Percentiles rank a stretch among this genome's conserved stretches.
Conservation (phyloP, 2,113 vertebrate species). For the Heteronetta atricapilla region DNA sequence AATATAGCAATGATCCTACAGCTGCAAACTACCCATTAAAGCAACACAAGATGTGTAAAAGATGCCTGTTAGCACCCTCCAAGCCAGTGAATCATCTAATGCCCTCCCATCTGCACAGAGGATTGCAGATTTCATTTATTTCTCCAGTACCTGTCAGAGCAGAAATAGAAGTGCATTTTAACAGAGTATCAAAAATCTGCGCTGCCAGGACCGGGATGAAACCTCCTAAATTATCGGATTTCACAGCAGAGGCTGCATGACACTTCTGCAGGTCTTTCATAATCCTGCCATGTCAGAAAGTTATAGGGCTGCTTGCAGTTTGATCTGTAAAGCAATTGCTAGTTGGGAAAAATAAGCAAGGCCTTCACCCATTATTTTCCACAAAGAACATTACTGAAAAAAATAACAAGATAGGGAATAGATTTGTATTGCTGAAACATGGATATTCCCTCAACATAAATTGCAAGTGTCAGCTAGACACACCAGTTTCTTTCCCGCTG, state of each 20-base stretch:
- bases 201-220: background rate
- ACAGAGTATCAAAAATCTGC: background rate
- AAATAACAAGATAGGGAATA: background rate
- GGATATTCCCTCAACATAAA: background rate
- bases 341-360: background rate
- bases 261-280: background rate
- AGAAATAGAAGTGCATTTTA: background rate
- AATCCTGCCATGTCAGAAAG: background rate
- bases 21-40: conserved; percentile 54
- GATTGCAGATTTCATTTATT: background rate
- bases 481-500: background rate
- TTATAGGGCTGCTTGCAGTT: background rate
- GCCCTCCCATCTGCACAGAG: background rate
- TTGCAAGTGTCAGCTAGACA: background rate
- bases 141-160: background rate
- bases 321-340: background rate
- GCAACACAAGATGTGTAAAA: background rate
- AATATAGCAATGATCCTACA: conserved; percentile 26
- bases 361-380: background rate
- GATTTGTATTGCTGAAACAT: background rate
- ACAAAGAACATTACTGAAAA: background rate
- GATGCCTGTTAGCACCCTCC: background rate
- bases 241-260: background rate
- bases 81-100: background rate
- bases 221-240: background rate